Percentiles rank a stretch among this genome's conserved stretches.
These are phyloP conservation scores for Theropithecus gelada DNA, from an alignment of 2,113 vertebrate species.

Conservation along the genomic window DNA sequence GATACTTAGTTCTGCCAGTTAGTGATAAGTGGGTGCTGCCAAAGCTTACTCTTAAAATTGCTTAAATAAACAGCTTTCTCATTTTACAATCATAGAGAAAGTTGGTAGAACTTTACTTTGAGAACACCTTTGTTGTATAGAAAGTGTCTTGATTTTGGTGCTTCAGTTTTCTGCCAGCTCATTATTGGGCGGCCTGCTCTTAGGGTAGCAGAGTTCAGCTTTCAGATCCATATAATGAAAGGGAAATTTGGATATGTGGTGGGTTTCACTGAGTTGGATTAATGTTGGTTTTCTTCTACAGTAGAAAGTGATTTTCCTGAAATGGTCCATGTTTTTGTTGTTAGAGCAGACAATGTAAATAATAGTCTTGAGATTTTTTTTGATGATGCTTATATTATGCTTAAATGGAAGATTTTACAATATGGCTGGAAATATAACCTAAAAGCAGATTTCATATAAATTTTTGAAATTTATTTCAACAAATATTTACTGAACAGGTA, in stretches of 20 bases:
- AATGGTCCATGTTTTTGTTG: not conserved
- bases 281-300: not conserved
- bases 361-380: not conserved
- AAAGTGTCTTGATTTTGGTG: not conserved
- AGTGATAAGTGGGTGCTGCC: not conserved
- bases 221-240: not conserved
- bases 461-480: conserved; percentile 28
- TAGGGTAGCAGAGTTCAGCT: not conserved
- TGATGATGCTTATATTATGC: not conserved
- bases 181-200: not conserved
- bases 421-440: not conserved
- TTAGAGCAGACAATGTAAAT: not conserved
- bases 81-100: not conserved
- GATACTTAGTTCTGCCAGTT: not conserved
- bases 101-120: not conserved
- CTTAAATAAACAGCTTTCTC: not conserved
- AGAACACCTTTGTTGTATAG: not conserved
- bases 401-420: not conserved
- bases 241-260: not conserved
- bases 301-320: not conserved
- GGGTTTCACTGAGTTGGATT: not conserved
- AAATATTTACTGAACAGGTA: not conserved
- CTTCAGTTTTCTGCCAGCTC: not conserved
- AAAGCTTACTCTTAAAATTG: not conserved
- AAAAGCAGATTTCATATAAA: not conserved